Evolutionary conservation across 2,113 vertebrate species (phyloP), one percentile per base, ranked within the genome.

Genomic region (Tamias sibiricus): DNA sequence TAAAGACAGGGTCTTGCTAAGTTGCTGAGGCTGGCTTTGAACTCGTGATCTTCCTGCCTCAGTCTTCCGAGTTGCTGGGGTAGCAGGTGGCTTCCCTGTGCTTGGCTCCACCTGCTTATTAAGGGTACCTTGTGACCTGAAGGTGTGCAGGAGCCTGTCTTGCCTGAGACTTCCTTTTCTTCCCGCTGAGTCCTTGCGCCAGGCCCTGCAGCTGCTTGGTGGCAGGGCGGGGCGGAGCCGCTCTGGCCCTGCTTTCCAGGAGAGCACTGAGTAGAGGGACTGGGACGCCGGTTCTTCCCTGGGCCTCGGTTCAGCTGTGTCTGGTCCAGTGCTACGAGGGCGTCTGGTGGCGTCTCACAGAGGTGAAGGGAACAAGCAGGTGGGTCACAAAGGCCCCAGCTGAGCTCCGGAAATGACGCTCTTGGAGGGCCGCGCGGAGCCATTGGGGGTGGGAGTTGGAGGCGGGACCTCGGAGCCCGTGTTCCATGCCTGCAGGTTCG

Each of bases 91-190:
- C 54, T 22, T 20, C 20, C 20, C 54, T 57, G 54, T 4, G 7
- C 20, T 20, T 20, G 1, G 7, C 20, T 22, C 54, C 54, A 22
- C 64, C 64, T 68, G 32, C 64, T 12, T 66, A 5, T 6, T n/a
- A 19, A 69, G 14, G 35, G 66, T 1, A 7, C 35, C 35, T 69
- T n/a, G 64, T 68, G 66, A n/a, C n/a, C 3, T n/a, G 66, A 68
- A 17, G 2, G 7, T 68, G 66, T 8, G 7, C 16, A n/a, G 64
- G 13, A n/a, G 6, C 2, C 2, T 8, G 4, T 16, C 7, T 68
- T 5, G 64, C 35, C 5, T 19, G 30, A n/a, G 16, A 8, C 32
- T 69, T 19, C 66, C 66, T 35, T 35, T 68, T n/a, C 59, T 28
- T 28, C 59, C 24, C 57, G 19, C 19, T 54, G 54, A 6, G 5